These are phyloP conservation scores for Lateolabrax maculatus DNA, from an alignment of 2,797 vertebrate species.

Conservation along the genomic window DNA sequence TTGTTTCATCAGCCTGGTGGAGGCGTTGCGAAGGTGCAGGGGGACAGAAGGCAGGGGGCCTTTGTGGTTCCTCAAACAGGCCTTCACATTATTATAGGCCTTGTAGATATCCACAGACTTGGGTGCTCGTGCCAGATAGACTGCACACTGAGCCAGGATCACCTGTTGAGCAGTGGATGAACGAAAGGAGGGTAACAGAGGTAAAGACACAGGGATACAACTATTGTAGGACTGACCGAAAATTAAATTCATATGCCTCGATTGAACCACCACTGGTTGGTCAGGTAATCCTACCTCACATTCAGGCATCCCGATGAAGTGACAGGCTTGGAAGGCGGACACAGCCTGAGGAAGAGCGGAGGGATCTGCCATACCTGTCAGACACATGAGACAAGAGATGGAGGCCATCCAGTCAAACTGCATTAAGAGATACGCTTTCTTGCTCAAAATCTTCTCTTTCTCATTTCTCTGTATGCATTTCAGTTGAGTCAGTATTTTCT, in stretches of 20 bases:
- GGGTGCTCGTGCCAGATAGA: constrained; percentile 93
- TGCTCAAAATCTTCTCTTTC: neutral
- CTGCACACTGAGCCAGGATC: constrained; percentile 94
- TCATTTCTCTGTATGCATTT: neutral
- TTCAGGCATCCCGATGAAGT: constrained; percentile 99
- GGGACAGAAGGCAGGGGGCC: constrained; percentile 95
- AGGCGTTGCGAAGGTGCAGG: constrained; percentile 94
- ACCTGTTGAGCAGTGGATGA: constrained; percentile 83
- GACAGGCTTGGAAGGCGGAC: constrained; percentile 95
- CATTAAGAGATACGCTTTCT: neutral
- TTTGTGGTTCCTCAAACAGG: constrained; percentile 90
- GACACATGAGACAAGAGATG: constrained; percentile 33
- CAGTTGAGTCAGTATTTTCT: neutral
- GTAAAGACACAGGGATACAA: neutral
- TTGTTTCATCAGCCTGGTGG: constrained; percentile 94
- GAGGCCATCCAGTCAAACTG: neutral
- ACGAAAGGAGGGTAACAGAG: neutral
- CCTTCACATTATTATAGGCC: constrained; percentile 92
- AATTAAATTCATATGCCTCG: neutral
- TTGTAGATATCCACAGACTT: constrained; percentile 94
- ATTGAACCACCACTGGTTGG: neutral
- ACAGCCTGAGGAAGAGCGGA: constrained; percentile 94
- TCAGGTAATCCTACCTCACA: constrained; percentile 90
- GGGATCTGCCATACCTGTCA: constrained; percentile 93
- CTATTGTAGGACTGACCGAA: neutral